Evolutionary conservation across 1,140 invertebrate genomes (phyloP).

Genomic region (Macrobrachium nipponense): DNA sequence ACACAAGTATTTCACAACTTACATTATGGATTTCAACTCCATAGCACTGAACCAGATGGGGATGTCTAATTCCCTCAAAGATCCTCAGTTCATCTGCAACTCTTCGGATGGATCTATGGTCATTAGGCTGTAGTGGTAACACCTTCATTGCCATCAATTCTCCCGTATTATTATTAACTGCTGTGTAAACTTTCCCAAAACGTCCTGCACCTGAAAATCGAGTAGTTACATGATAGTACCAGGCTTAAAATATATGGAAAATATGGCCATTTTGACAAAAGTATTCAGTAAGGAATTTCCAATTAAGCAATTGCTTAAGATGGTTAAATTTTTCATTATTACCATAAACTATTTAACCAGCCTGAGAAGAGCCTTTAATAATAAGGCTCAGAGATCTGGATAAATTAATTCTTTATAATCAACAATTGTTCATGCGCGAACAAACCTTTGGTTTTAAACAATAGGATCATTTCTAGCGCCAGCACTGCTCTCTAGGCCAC

Average conservation of each 20-base stretch:
- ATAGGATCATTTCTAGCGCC: too few species aligned
- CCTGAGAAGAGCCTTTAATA: too few species aligned
- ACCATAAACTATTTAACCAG: too few species aligned
- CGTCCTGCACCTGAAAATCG: constrained; percentile 77
- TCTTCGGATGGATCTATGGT: constrained; percentile 79
- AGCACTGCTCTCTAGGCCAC: too few species aligned
- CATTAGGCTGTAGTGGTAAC: constrained; percentile 85
- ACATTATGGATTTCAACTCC: constrained; percentile 92
- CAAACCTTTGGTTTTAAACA: too few species aligned
- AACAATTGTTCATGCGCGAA: too few species aligned
- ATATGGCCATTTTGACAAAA: background rate
- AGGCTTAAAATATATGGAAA: background rate
- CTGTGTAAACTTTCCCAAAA: constrained; percentile 90
- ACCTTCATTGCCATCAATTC: constrained; percentile 96
- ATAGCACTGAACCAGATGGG: constrained; percentile 90
- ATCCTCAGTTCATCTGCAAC: constrained; percentile 90
- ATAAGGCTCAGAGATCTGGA: too few species aligned
- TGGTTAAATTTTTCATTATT: too few species aligned
- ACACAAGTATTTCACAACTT: constrained; percentile 63
- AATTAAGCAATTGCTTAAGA: too few species aligned
- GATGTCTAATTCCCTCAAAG: constrained; percentile 88
- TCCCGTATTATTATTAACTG: constrained; percentile 90
- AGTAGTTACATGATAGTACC: background rate
- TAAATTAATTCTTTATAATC: too few species aligned
- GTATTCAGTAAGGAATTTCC: too few species aligned